phyloP scores from a whole-genome alignment of 2,888 invertebrate species.

The Gortyna flavago region DNA sequence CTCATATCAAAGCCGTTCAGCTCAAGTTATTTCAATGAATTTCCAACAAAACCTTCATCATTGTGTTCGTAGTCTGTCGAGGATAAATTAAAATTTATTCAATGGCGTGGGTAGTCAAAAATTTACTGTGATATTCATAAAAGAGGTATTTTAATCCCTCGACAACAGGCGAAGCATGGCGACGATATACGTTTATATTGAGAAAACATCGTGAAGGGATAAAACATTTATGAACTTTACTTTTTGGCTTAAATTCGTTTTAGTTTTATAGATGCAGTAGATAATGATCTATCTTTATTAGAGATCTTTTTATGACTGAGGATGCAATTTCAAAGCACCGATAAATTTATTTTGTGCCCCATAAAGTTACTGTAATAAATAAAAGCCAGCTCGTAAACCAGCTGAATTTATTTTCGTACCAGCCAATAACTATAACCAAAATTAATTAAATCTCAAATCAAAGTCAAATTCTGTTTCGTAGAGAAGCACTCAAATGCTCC shows the following conservation, averaged over 20 bases:
- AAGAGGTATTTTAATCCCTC: slow-evolving; percentile 33
- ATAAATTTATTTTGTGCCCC: slow-evolving; percentile 19
- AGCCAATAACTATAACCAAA: background rate
- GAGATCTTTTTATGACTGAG: slow-evolving; percentile 30
- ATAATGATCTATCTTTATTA: slow-evolving; percentile 40
- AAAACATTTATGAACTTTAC: slow-evolving; percentile 36
- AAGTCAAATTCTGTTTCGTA: background rate
- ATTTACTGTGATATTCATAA: slow-evolving; percentile 32
- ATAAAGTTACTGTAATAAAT: slow-evolving; percentile 14
- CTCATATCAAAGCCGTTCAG: slow-evolving; percentile 32
- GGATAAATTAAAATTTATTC: slow-evolving; percentile 32
- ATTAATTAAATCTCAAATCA: slow-evolving; percentile 19
- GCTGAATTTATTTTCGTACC: background rate
- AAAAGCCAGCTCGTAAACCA: slow-evolving; percentile 10
- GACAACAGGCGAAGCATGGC: slow-evolving; percentile 22
- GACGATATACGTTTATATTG: slow-evolving; percentile 15
- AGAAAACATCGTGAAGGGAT: slow-evolving; percentile 28
- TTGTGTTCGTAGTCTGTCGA: slow-evolving; percentile 11
- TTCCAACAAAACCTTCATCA: slow-evolving; percentile 29
- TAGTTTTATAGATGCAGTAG: slow-evolving; percentile 41
- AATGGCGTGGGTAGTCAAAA: slow-evolving; percentile 34
- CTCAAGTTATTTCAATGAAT: slow-evolving; percentile 47
- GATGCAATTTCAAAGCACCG: slow-evolving; percentile 33
- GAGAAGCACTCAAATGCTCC: slow-evolving; percentile 10
- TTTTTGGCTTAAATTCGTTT: slow-evolving; percentile 42